These are phyloP conservation scores for Bambusicola thoracicus DNA, from an alignment of 2,113 vertebrate species.

Conservation along the genomic window DNA sequence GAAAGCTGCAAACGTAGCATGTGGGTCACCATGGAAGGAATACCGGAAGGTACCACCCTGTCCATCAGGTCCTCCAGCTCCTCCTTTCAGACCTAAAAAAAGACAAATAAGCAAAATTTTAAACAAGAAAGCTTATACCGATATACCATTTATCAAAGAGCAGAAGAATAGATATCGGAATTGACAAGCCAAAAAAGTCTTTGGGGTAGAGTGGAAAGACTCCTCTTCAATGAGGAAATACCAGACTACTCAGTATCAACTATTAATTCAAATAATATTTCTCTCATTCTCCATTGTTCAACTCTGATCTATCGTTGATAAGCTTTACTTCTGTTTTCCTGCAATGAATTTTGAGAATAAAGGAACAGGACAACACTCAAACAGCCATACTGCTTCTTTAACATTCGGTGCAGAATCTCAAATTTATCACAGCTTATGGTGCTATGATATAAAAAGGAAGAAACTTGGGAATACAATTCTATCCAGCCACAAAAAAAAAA, in stretches of 20 bases:
- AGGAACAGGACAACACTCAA: background rate
- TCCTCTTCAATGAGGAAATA: background rate
- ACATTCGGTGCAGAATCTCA: background rate
- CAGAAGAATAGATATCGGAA: background rate
- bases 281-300: background rate
- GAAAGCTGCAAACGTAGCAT: conserved; percentile 97
- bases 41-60: conserved; percentile 93
- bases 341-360: background rate
- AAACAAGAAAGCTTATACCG: background rate
- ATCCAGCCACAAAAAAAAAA: background rate
- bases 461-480: background rate
- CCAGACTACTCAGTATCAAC: background rate
- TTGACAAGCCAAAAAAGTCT: background rate
- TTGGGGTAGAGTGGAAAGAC: background rate
- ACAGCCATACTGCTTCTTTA: background rate
- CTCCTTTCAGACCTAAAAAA: conserved; percentile 91
- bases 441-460: background rate
- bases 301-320: background rate
- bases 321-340: background rate
- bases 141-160: background rate
- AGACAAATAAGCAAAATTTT: conserved; percentile 1
- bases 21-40: conserved; percentile 96
- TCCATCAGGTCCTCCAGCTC: conserved; percentile 88
- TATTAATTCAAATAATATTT: background rate
- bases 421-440: background rate